Conservation (phyloP, 2,797 vertebrate species). For the Propithecus deckenii region DNA sequence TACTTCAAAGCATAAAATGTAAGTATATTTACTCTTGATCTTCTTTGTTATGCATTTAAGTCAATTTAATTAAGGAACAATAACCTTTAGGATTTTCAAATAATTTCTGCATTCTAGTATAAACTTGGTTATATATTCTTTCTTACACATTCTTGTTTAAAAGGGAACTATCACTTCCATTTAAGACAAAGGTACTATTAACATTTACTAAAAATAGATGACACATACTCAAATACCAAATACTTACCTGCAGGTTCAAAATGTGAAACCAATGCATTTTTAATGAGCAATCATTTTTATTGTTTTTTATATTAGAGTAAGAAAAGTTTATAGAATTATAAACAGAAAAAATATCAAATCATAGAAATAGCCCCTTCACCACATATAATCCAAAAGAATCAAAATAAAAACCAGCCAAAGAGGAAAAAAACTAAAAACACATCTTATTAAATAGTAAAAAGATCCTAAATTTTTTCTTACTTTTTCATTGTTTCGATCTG, state of each 20-base stretch:
- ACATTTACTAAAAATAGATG: background rate
- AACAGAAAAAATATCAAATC: slow-evolving; percentile 16
- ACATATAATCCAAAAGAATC: background rate
- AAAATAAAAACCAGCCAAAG: background rate
- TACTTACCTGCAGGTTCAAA: background rate
- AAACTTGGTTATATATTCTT: background rate
- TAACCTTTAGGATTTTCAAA: slow-evolving; percentile 3
- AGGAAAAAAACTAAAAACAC: slow-evolving; percentile 8
- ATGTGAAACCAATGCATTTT: background rate
- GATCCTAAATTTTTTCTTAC: slow-evolving; percentile 81
- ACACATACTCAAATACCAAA: background rate
- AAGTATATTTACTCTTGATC: background rate
- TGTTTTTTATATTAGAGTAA: background rate
- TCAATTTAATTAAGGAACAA: background rate
- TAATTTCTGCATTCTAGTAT: background rate
- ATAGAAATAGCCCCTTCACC: background rate
- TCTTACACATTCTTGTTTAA: background rate
- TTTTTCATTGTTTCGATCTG: slow-evolving; percentile 86
- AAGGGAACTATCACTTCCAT: slow-evolving; percentile 27
- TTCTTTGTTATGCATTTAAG: slow-evolving; percentile 10
- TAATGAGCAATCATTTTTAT: background rate
- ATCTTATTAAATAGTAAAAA: background rate
- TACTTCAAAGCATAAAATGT: slow-evolving; percentile 10
- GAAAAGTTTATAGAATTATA: background rate
- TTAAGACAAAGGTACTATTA: background rate